Base-by-base conservation (phyloP, 1,140 invertebrate genomes). In the Pseudomyrmex gracilis region DNA sequence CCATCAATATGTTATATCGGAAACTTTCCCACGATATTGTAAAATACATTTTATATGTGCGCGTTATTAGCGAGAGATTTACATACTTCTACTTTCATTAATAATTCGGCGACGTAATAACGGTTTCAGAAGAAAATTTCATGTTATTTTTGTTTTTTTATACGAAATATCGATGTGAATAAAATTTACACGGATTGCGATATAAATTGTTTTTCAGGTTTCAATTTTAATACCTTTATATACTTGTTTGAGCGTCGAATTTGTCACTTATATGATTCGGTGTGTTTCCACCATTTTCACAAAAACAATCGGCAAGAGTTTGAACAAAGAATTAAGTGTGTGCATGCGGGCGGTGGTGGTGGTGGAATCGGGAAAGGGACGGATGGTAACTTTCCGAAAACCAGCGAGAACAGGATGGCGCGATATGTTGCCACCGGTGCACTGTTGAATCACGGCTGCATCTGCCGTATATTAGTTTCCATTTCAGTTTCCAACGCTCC, bases 381-480 rank as follows among this genome's bases (percentile, higher is more conserved):
- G 34, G 34, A 34, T 34, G 43, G 71, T 51, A 85, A 76, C 53
- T 68, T 84, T 47, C 64, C 47, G 51, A 22, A 51, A 84, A 73
- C 51, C 7, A 13, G 17, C 3, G 68, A 51, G 73, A 84, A 49
- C 24, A 51, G 70, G n/a, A 45, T 47, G 78, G 58, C 20, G 71
- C 70, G 53, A 74, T 34, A 34, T n/a, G 58, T 74, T 64, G 78
- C 47, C 47, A 24, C 77, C 10, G 70, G 70, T 73, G 70, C 24
- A 12, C 17, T 49, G 70, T 4, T 74, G 70, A 82, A 82, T 82
- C 78, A 82, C 57, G 70, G 70, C 58, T 47, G 70, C 78, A 74
- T 82, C 70, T 74, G 78, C 60, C 70, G 78, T 82, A 74, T 82
- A 82, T 74, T 82, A 82, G 78, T 82, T 82, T 82, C 71, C 78